A percentile compares a stretch with the other conserved stretches of the same genome.
Evolutionary conservation across 2,113 vertebrate species (phyloP).

Genomic region (Morone chrysops): DNA sequence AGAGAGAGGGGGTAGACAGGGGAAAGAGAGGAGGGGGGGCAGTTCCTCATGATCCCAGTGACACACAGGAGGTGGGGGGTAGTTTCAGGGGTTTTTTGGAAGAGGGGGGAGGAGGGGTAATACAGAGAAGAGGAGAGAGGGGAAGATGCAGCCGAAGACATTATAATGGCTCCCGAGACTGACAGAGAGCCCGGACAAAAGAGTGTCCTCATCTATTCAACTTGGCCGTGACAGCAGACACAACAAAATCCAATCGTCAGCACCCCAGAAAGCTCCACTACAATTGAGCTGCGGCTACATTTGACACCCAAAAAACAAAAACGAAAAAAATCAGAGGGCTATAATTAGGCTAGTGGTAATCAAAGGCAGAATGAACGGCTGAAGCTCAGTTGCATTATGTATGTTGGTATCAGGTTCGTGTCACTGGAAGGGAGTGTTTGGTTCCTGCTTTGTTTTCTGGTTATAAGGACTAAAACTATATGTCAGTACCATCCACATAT

Average conservation of each 20-base stretch:
- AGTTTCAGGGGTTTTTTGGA: slow-evolving; percentile 41
- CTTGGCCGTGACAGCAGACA: slow-evolving; percentile 67
- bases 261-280: slow-evolving; percentile 51
- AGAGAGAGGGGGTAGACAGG: slow-evolving; percentile 58
- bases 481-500: too few species aligned
- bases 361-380: background rate
- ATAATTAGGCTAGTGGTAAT: slow-evolving; percentile 39
- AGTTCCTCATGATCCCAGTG: slow-evolving; percentile 68
- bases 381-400: slow-evolving; percentile 4
- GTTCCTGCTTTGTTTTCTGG: background rate
- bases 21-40: slow-evolving; percentile 27
- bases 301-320: slow-evolving; percentile 8
- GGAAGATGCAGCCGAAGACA: slow-evolving; percentile 57
- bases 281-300: slow-evolving; percentile 36
- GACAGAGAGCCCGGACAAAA: slow-evolving; percentile 72
- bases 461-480: background rate
- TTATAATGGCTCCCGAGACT: slow-evolving; percentile 70
- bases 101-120: slow-evolving; percentile 24
- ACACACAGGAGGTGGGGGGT: slow-evolving; percentile 60
- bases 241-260: slow-evolving; percentile 62
- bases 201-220: slow-evolving; percentile 71
- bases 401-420: slow-evolving; percentile 6
- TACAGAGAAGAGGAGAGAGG: slow-evolving; percentile 26
- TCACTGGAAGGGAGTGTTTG: background rate
- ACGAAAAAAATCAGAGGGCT: slow-evolving; percentile 27